Percentiles rank a stretch among this genome's conserved stretches.
Evolutionary conservation across 2,888 invertebrate species (phyloP).

Genomic region (Andrena dorsata): DNA sequence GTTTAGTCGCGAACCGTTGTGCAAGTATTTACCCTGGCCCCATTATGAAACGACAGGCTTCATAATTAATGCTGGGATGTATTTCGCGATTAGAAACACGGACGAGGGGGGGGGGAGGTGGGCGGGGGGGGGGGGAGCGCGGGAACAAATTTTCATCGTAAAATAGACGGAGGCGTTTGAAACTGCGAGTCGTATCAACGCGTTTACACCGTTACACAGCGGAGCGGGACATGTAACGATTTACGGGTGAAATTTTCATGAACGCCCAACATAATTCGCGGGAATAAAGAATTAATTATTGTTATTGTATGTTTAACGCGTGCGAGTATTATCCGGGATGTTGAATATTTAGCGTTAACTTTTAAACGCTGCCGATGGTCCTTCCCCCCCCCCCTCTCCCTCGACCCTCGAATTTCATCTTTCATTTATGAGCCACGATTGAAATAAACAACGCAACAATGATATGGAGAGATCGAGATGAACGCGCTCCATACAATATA

Average conservation of each 20-base stretch:
- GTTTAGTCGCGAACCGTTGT: conserved; percentile 52
- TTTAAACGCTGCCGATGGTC: conserved; percentile 3
- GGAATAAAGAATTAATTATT: conserved; percentile 45
- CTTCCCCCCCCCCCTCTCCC: no score
- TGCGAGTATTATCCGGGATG: conserved; percentile 2
- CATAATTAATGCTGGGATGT: conserved; percentile 64
- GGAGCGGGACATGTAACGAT: conserved; percentile 25
- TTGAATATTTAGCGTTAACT: conserved; percentile 26
- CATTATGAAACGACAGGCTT: conserved; percentile 48
- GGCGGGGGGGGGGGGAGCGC: conserved; percentile 7
- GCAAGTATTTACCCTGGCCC: conserved; percentile 59
- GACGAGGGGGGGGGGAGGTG: not conserved
- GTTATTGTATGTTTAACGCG: conserved; percentile 29
- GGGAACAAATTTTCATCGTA: conserved; percentile 47
- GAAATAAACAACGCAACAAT: not conserved
- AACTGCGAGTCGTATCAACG: conserved; percentile 24
- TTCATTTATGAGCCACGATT: conserved; percentile 4
- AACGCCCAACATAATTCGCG: conserved; percentile 18
- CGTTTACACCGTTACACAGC: conserved; percentile 32
- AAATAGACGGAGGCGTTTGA: conserved; percentile 39
- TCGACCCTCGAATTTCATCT: not conserved
- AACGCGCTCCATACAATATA: no score
- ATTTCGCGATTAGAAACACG: conserved; percentile 60
- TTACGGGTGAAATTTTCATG: conserved; percentile 55
- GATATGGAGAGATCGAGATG: not conserved